Base-by-base conservation (phyloP, 2,888 invertebrate genomes). In the Spodoptera exigua region DNA sequence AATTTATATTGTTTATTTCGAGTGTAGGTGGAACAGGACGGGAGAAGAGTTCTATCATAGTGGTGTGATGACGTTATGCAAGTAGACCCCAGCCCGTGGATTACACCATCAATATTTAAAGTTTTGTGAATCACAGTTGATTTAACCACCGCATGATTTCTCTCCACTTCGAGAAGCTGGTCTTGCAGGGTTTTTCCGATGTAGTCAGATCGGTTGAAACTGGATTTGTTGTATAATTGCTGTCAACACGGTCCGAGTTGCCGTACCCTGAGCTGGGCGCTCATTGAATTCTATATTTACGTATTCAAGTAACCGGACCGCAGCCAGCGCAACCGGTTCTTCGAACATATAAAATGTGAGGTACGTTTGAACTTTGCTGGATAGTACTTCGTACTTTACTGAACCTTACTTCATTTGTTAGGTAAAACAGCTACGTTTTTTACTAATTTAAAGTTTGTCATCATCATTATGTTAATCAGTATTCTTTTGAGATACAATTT, bases 221-320 rank as follows among this genome's bases (percentile, higher is more conserved):
- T 61, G 59, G 62, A 61, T 60, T 61, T 45, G 53, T 71, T 65
- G 64, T 65, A 63, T 67, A 67, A 76, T 60, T 51, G 59, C 36
- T 68, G 61, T 65, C 62, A 66, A 60, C 57, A 52, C 37, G 18
- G 16, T 52, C 14, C 14, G 27, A 53, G 17, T 27, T 46, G 36
- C 53, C 36, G 47, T 54, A 40, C 56, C 66, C 41, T 17, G 44
- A 45, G 61, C 57, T 40, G 55, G 53, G 62, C 44, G 56, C 56
- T 71, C 61, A 68, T 71, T 67, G 68, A 67, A 61, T 61, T 74
- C 59, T 77, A 71, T 71, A 74, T 69, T 77, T 74, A 77, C 62
- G 55, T 60, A 65, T 68, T 55, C 63, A 56, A 61, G 61, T 57
- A 74, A 62, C 51, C 65, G 59, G 56, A 70, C 58, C 56, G 48